Evolutionary conservation across 2,113 vertebrate species (phyloP).

Genomic region (Thalassoma bifasciatum): DNA sequence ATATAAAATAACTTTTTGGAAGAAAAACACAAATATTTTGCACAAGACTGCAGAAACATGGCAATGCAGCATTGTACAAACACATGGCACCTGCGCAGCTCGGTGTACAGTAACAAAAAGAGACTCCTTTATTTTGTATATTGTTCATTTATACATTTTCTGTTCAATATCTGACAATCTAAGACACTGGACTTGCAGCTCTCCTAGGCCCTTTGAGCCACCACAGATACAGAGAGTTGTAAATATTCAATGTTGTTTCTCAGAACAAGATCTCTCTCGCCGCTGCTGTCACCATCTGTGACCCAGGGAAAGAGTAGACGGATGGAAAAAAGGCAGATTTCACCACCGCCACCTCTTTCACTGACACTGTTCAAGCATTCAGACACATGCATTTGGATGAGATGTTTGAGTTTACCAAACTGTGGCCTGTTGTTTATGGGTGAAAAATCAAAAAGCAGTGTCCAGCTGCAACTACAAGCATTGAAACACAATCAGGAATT

Average conservation of each 20-base stretch:
- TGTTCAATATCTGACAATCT: background rate
- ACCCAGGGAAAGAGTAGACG: conserved; percentile 73
- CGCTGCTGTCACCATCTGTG: conserved; percentile 75
- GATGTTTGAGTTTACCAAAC: conserved; percentile 34
- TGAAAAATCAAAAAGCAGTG: conserved; percentile 48
- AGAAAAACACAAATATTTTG: no score
- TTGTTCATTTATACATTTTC: background rate
- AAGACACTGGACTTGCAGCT: background rate
- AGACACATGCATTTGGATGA: conserved; percentile 57
- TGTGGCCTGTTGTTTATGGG: conserved; percentile 31
- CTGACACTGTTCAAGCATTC: conserved; percentile 52
- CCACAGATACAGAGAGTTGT: conserved; percentile 65
- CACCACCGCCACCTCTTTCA: conserved; percentile 71
- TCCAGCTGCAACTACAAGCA: conserved; percentile 15
- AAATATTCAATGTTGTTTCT: conserved; percentile 79
- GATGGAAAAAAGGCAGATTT: conserved; percentile 78
- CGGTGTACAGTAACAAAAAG: no score
- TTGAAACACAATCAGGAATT: background rate
- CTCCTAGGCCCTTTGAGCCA: conserved; percentile 43
- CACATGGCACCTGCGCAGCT: no score
- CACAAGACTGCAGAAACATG: no score
- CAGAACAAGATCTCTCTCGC: conserved; percentile 79
- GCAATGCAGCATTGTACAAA: no score
- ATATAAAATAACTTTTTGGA: no score
- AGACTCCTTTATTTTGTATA: no score